Conservation (phyloP, 2,113 vertebrate genomes). For the Microtus ochrogaster region DNA sequence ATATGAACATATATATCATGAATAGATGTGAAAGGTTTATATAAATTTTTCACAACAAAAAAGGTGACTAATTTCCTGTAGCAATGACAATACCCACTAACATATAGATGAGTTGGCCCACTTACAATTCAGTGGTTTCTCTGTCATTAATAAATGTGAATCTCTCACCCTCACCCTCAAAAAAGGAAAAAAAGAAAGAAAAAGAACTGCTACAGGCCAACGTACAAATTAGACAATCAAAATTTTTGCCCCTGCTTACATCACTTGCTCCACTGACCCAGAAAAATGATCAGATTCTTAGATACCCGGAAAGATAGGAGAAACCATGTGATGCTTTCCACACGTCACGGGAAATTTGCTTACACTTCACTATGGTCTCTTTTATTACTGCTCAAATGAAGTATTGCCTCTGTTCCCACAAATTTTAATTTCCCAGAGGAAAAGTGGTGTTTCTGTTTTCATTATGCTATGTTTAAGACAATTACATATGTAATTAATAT, state of each 20-base stretch:
- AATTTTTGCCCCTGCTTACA: neutral
- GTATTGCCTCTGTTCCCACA: neutral
- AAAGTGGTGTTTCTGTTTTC: neutral
- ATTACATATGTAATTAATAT: neutral
- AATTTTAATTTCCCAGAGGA: neutral
- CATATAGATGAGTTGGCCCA: neutral
- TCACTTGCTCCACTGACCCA: neutral
- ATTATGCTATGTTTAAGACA: neutral
- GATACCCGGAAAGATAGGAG: neutral
- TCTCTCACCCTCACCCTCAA: neutral
- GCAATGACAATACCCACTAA: neutral
- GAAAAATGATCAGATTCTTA: neutral
- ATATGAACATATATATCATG: neutral
- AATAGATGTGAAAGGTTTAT: neutral
- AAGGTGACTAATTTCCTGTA: neutral
- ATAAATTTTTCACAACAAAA: neutral
- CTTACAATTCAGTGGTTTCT: neutral
- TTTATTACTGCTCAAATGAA: neutral
- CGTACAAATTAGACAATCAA: neutral
- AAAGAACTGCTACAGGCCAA: neutral
- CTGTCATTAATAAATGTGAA: constrained; percentile 54
- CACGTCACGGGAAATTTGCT: neutral
- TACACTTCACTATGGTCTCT: neutral
- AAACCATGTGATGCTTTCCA: neutral
- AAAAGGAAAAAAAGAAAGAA: neutral